Evolutionary conservation across 2,797 vertebrate species (phyloP).

Genomic region (Sebastolobus alascanus): DNA sequence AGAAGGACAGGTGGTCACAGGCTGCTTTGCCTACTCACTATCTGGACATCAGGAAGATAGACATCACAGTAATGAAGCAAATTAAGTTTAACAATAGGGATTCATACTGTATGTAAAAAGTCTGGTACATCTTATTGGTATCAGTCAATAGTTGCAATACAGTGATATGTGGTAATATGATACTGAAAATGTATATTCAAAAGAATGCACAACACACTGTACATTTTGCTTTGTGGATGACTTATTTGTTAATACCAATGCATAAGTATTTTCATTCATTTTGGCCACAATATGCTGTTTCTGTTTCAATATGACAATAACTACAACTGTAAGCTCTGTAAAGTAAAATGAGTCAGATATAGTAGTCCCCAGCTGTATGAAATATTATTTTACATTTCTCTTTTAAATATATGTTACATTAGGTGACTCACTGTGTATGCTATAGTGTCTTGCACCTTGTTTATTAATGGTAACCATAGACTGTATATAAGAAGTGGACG

Average conservation of each 20-base stretch:
- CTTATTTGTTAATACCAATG: too few relatives aligned
- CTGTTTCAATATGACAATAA: neutral
- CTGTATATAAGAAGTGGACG: too few relatives aligned
- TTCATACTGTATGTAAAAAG: neutral
- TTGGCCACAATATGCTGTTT: neutral
- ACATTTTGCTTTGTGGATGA: neutral
- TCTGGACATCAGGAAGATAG: conserved; percentile 8
- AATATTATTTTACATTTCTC: neutral
- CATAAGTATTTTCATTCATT: too few relatives aligned
- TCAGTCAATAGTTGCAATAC: neutral
- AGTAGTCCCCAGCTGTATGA: neutral
- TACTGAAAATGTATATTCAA: neutral
- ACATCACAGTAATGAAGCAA: neutral
- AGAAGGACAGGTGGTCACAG: neutral
- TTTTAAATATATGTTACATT: neutral
- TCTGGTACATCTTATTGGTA: neutral
- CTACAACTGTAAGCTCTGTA: too few relatives aligned
- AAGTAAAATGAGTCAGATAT: neutral
- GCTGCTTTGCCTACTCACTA: neutral
- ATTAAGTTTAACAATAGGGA: neutral
- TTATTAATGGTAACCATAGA: neutral
- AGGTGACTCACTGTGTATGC: neutral
- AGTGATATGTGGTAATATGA: neutral
- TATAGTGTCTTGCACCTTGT: neutral
- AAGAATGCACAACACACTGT: neutral